Conservation (phyloP, 2,113 vertebrate species). For the Tauraco erythrolophus region DNA sequence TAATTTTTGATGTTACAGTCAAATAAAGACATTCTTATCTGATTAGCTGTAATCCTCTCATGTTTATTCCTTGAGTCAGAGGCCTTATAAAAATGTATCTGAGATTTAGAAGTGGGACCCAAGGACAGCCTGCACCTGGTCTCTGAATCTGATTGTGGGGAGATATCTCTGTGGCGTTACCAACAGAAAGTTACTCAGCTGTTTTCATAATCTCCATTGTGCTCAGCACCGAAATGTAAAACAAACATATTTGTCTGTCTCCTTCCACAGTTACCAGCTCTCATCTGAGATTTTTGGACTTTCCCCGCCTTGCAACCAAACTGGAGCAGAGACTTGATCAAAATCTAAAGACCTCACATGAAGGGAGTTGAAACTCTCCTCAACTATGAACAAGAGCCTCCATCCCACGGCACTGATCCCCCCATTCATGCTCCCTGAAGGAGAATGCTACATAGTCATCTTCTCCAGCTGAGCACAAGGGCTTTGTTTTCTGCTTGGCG, state of each 20-base stretch:
- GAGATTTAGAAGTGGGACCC: neutral
- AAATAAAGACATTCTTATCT: slow-evolving; percentile 48
- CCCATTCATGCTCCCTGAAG: fast-evolving
- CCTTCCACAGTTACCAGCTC: neutral
- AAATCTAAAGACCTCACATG: neutral
- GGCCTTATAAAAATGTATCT: slow-evolving; percentile 24
- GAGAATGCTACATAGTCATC: neutral
- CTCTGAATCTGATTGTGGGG: fast-evolving
- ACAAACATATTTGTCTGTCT: neutral
- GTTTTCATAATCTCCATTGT: neutral
- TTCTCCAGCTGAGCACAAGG: neutral
- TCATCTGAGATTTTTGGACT: neutral
- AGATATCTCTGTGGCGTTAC: neutral
- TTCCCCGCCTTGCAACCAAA: neutral
- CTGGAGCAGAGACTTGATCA: neutral
- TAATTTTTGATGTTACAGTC: slow-evolving; percentile 54
- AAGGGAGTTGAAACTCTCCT: neutral
- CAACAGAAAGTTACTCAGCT: neutral
- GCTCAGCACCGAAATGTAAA: neutral
- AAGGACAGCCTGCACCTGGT: slow-evolving; percentile 28
- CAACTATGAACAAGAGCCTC: neutral
- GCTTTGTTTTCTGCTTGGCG: neutral
- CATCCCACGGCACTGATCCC: neutral
- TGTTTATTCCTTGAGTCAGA: slow-evolving; percentile 51
- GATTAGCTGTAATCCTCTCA: slow-evolving; percentile 54